phyloP scores from a whole-genome alignment of 2,888 invertebrate genomes.

The Melanchra persicariae region DNA sequence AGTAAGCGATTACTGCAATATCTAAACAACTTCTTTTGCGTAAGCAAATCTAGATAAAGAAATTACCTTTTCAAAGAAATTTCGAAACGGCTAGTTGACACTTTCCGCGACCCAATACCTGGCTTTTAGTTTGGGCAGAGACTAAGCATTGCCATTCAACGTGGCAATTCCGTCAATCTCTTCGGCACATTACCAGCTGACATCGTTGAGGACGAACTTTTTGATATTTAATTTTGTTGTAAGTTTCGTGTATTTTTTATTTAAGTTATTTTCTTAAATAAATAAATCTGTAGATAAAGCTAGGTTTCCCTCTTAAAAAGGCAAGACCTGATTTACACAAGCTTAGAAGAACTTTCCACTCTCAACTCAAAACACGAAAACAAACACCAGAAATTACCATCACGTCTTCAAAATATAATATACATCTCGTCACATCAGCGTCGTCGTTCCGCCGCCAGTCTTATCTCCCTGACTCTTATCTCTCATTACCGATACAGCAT shows the following conservation, averaged over 20 bases:
- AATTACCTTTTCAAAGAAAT: no score
- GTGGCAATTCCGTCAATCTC: no score
- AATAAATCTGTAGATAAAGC: no score
- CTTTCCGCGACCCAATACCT: no score
- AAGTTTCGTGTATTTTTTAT: no score
- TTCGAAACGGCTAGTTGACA: no score
- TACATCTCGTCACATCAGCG: slow-evolving; percentile 27
- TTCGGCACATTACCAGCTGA: no score
- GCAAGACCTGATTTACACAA: not conserved
- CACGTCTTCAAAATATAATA: slow-evolving; percentile 21
- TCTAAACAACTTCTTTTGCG: slow-evolving; percentile 1
- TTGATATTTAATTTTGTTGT: no score
- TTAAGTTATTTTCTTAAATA: no score
- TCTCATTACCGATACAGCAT: slow-evolving; percentile 79
- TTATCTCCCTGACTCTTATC: slow-evolving; percentile 71
- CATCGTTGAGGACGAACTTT: no score
- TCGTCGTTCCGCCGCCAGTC: slow-evolving; percentile 15
- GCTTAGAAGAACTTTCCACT: not conserved
- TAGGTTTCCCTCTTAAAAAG: not conserved
- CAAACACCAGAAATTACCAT: slow-evolving; percentile 14
- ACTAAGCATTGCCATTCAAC: no score
- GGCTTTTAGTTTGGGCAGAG: no score
- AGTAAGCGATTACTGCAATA: slow-evolving; percentile 8
- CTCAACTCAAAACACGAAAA: slow-evolving; percentile 5
- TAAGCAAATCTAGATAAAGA: not conserved